phyloP scores from a whole-genome alignment of 2,113 vertebrate species.

The Rhea americana region DNA sequence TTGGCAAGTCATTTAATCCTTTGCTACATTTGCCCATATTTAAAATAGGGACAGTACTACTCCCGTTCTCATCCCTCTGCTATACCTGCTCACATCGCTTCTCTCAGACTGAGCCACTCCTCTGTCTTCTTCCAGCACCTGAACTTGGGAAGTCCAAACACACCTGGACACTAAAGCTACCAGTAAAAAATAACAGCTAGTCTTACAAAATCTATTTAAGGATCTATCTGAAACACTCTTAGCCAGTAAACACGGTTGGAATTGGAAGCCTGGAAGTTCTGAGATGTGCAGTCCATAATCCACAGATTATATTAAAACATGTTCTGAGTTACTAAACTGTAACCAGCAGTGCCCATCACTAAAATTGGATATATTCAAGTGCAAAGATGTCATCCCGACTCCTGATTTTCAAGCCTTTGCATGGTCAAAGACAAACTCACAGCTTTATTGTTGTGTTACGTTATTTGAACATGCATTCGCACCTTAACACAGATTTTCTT shows the following conservation, averaged over 20 bases:
- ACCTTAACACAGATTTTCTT: background rate
- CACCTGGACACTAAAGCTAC: background rate
- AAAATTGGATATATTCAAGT: background rate
- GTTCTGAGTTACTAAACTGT: background rate
- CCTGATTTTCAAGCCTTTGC: background rate
- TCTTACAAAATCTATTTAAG: background rate
- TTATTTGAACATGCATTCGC: background rate
- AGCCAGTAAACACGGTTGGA: background rate
- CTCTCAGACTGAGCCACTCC: background rate
- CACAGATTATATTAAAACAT: background rate
- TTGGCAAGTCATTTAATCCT: background rate
- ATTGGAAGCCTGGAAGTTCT: background rate
- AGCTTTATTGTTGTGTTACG: background rate
- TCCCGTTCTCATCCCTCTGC: background rate
- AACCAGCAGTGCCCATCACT: background rate
- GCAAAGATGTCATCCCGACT: background rate
- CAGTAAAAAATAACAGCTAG: background rate
- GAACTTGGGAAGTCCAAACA: background rate
- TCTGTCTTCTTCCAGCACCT: background rate
- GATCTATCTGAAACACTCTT: background rate
- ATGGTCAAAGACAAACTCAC: background rate
- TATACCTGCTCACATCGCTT: accelerated
- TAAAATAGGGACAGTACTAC: background rate
- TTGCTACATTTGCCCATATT: background rate
- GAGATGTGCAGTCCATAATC: background rate